Conservation (phyloP, 2,797 vertebrate genomes). For the Pipistrellus pipistrellus region DNA sequence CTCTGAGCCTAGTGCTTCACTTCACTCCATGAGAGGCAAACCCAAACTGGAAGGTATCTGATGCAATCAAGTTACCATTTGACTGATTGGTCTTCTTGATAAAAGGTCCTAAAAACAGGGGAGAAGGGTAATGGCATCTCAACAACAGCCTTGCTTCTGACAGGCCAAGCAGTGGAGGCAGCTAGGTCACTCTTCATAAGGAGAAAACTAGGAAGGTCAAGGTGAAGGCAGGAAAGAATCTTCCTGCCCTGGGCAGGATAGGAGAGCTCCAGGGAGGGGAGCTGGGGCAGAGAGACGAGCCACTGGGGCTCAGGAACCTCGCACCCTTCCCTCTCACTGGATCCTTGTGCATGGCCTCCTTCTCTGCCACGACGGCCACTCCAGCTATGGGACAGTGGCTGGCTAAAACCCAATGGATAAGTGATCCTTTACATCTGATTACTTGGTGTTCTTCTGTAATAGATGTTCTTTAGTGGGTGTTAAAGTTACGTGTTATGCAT, state of each 20-base stretch:
- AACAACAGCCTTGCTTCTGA: background rate
- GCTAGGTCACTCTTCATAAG: background rate
- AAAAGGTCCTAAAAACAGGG: background rate
- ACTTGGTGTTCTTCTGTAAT: background rate
- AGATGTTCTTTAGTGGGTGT: background rate
- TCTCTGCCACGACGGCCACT: background rate
- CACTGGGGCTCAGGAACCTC: accelerated
- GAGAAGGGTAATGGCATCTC: background rate
- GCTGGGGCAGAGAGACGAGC: background rate
- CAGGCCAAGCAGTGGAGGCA: background rate
- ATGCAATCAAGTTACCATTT: background rate
- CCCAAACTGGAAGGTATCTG: background rate
- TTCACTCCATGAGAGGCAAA: background rate
- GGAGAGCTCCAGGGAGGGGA: no score
- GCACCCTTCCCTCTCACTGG: background rate
- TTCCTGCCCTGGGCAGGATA: background rate
- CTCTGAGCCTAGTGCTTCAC: no score
- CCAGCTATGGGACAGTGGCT: background rate
- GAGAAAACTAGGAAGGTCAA: background rate
- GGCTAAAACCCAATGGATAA: background rate
- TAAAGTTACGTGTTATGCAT: background rate
- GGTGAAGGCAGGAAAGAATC: background rate
- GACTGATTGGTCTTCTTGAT: background rate
- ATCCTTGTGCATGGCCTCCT: background rate
- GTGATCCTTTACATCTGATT: background rate